A percentile compares a stretch with the other conserved stretches of the same genome.
phyloP scores from a whole-genome alignment of 2,888 invertebrate genomes.

The Litoditis marina region DNA sequence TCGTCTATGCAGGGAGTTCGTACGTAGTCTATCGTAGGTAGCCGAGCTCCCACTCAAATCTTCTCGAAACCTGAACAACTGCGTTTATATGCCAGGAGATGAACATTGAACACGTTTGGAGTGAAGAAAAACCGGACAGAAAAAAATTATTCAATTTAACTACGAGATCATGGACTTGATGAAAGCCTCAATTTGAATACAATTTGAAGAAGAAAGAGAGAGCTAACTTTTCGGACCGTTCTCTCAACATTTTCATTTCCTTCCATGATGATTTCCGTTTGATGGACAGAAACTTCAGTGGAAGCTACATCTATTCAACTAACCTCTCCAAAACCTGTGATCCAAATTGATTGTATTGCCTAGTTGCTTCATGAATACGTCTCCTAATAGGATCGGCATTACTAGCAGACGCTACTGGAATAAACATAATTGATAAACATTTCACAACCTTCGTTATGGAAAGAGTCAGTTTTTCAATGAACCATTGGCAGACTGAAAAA shows the following conservation, averaged over 20 bases:
- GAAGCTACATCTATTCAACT: neutral
- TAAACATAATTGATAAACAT: neutral
- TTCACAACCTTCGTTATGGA: no score
- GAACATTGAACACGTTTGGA: no score
- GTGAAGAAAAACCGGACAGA: no score
- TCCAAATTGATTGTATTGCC: constrained; percentile 37
- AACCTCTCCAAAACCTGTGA: constrained; percentile 30
- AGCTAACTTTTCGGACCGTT: no score
- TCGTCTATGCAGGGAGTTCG: constrained; percentile 13
- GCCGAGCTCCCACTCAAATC: constrained; percentile 9
- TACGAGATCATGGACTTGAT: no score
- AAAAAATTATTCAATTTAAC: no score
- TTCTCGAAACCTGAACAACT: constrained; percentile 16
- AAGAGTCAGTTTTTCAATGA: no score
- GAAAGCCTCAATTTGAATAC: no score
- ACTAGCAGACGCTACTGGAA: constrained; percentile 19
- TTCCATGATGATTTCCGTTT: no score
- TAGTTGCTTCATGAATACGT: constrained; percentile 35
- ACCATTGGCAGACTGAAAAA: no score
- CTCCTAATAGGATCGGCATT: constrained; percentile 25
- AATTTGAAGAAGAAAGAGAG: neutral
- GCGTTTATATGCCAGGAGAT: no score
- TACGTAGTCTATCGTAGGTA: constrained; percentile 12
- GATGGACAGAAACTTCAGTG: neutral
- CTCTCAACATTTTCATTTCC: no score